Conservation (phyloP, 2,888 invertebrate species). For the Caenorhabditis angaria region DNA sequence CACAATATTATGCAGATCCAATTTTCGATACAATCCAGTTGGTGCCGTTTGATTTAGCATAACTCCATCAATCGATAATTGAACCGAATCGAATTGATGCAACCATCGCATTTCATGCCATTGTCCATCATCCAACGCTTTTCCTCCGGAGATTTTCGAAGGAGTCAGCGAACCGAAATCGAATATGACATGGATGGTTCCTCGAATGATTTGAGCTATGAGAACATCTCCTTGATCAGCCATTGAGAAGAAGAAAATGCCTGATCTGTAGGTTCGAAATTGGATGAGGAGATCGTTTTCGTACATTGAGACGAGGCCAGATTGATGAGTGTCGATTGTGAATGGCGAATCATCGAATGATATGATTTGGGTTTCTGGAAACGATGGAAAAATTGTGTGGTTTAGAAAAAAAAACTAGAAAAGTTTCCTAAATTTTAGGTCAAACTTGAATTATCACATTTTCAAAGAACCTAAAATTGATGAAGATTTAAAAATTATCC, state of each 20-base stretch:
- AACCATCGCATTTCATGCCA: constrained; percentile 70
- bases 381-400: no score
- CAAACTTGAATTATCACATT: no score
- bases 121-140: constrained; percentile 67
- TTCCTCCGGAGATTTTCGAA: constrained; percentile 61
- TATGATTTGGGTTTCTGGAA: constrained; percentile 59
- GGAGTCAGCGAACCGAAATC: constrained; percentile 66
- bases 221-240: constrained; percentile 70
- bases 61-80: constrained; percentile 65
- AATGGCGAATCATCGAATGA: constrained; percentile 66
- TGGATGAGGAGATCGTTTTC: constrained; percentile 67
- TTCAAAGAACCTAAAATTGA: no score
- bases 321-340: constrained; percentile 57
- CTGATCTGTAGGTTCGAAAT: constrained; percentile 67
- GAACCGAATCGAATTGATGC: constrained; percentile 70
- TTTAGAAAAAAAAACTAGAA: no score
- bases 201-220: constrained; percentile 66
- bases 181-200: constrained; percentile 65
- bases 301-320: constrained; percentile 68
- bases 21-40: constrained; percentile 68
- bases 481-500: no score
- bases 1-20: constrained; percentile 67
- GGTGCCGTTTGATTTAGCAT: constrained; percentile 66
- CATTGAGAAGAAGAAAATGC: constrained; percentile 69
- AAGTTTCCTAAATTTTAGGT: no score